Percentiles rank a stretch among this genome's conserved stretches.
Evolutionary conservation across 92 coral and sea anemone species (phyloP).

Genomic region (Galaxea fascicularis): DNA sequence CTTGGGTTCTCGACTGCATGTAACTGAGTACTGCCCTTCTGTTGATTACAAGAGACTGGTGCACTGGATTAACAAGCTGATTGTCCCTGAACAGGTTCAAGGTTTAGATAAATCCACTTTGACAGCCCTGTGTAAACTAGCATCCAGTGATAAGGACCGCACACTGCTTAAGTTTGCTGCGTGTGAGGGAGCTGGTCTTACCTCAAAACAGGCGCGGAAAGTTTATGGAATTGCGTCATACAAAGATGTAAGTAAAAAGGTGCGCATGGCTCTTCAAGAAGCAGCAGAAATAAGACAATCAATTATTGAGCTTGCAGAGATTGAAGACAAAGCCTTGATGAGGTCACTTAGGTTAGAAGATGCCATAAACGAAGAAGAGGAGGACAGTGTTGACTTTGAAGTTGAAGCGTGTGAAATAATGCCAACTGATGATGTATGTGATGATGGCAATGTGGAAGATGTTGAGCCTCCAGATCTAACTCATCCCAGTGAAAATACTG

Average conservation of each 20-base stretch:
- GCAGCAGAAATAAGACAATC: conserved; percentile 40
- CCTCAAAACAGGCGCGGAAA: conserved; percentile 22
- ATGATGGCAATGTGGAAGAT: conserved; percentile 7
- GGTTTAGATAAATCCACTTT: conserved; percentile 36
- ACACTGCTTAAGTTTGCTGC: conserved; percentile 61
- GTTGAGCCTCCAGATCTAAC: conserved; percentile 1
- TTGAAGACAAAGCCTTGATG: conserved; percentile 36
- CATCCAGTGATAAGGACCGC: conserved; percentile 61
- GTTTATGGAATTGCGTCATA: conserved; percentile 12
- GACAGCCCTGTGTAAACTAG: conserved; percentile 62
- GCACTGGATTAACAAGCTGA: conserved; percentile 56
- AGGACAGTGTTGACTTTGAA: background rate
- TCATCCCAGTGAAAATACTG: conserved; percentile 6
- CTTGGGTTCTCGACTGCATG: conserved; percentile 39
- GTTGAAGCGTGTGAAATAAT: conserved; percentile 2
- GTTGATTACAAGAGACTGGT: conserved; percentile 14
- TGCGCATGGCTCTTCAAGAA: conserved; percentile 34
- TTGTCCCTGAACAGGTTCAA: conserved; percentile 34
- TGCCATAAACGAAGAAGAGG: conserved; percentile 10
- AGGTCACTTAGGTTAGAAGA: conserved; percentile 28
- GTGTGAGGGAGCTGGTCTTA: conserved; percentile 34
- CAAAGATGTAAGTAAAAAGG: conserved; percentile 31
- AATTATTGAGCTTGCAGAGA: conserved; percentile 30
- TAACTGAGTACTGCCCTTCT: conserved; percentile 17
- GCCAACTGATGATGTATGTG: too few species aligned